These are phyloP conservation scores for Alentia gelatinosa DNA, from an alignment of 2,888 invertebrate species.

Conservation along the genomic window DNA sequence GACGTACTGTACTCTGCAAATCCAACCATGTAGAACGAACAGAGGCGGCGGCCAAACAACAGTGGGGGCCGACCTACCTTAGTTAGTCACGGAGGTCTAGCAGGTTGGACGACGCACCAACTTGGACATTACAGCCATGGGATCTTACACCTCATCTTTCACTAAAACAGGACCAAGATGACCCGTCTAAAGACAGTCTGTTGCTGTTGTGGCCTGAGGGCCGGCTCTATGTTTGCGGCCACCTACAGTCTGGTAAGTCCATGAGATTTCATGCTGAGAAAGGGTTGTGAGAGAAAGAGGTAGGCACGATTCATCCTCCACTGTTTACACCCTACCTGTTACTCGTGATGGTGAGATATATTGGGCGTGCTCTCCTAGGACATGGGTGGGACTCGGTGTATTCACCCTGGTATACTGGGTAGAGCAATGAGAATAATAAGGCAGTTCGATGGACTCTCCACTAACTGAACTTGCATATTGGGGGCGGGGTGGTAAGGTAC, in stretches of 20 bases:
- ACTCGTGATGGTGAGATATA: too few species aligned
- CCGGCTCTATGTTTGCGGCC: slow-evolving; percentile 30
- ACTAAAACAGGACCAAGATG: not conserved
- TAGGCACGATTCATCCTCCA: too few species aligned
- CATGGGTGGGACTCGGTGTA: too few species aligned
- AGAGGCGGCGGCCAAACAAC: not conserved
- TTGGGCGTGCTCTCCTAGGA: not conserved
- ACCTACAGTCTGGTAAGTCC: slow-evolving; percentile 36
- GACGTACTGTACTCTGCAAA: not conserved
- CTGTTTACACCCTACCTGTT: too few species aligned
- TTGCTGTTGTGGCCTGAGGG: slow-evolving; percentile 32
- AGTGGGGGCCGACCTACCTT: not conserved
- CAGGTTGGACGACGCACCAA: too few species aligned
- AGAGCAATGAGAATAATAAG: too few species aligned
- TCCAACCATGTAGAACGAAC: not conserved
- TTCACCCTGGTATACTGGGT: too few species aligned
- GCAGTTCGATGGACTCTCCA: too few species aligned
- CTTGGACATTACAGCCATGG: too few species aligned
- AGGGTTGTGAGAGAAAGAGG: too few species aligned
- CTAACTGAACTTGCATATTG: not conserved
- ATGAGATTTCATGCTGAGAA: too few species aligned
- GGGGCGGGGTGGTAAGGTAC: not conserved
- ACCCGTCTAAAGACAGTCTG: not conserved
- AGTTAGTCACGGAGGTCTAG: not conserved
- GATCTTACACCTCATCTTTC: too few species aligned